Percentiles rank a stretch among this genome's conserved stretches.
Evolutionary conservation across 2,113 vertebrate genomes (phyloP).

Genomic region (Choloepus hoffmanni): DNA sequence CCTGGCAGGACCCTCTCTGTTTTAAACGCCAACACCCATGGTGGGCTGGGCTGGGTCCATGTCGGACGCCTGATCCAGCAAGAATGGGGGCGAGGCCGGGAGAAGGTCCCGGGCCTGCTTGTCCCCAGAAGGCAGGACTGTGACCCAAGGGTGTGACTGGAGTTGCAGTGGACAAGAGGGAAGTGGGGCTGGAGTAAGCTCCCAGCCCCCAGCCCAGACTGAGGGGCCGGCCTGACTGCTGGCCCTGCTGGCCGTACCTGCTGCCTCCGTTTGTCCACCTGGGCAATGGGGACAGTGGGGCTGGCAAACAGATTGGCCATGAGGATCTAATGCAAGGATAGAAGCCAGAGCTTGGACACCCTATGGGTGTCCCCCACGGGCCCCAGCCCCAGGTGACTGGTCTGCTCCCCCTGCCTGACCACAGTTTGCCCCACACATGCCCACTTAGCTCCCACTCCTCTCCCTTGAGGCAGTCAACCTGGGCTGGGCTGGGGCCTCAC

Average conservation of each 20-base stretch:
- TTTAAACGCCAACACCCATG: not conserved
- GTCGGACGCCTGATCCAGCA: not conserved
- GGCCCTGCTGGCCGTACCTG: too few relatives aligned
- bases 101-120: not conserved
- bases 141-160: not conserved
- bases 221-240: too few relatives aligned
- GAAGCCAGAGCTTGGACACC: too few relatives aligned
- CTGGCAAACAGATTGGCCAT: not conserved
- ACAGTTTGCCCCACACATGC: fast-evolving
- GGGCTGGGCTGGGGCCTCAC: not conserved
- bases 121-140: not conserved
- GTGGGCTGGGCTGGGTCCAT: not conserved
- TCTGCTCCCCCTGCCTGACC: not conserved
- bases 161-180: not conserved
- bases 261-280: not conserved
- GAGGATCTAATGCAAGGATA: not conserved
- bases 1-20: not conserved
- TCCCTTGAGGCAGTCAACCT: not conserved
- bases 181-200: fast-evolving
- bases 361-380: not conserved
- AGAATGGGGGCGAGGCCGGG: not conserved
- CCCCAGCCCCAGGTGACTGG: not conserved
- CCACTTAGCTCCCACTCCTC: too few relatives aligned
- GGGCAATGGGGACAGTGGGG: fast-evolving
- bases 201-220: not conserved